Conservation (phyloP, 2,113 vertebrate species). For the Bufo gargarizans region DNA sequence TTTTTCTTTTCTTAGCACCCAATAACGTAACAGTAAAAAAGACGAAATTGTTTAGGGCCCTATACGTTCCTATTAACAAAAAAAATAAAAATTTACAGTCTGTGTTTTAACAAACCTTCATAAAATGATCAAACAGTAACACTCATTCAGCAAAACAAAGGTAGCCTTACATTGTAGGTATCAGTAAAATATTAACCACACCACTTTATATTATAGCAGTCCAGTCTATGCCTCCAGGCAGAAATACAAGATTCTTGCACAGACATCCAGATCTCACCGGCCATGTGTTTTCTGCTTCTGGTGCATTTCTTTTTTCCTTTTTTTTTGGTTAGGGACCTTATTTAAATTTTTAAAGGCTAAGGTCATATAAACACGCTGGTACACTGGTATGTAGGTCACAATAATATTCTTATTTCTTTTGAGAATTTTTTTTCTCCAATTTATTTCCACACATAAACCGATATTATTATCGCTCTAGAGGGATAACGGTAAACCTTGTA, state of each 20-base stretch:
- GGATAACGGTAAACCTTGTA: background rate
- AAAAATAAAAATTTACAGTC: conserved; percentile 26
- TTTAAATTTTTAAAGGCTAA: conserved; percentile 48
- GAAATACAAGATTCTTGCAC: conserved; percentile 41
- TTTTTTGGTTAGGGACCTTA: conserved; percentile 37
- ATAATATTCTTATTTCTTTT: conserved; percentile 25
- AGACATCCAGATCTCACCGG: conserved; percentile 49
- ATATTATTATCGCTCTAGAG: background rate
- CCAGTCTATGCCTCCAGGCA: conserved; percentile 30
- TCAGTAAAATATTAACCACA: conserved; percentile 52
- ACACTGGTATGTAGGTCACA: conserved; percentile 31
- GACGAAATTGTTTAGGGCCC: background rate
- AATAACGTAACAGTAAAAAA: background rate
- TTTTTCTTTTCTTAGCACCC: conserved; percentile 59
- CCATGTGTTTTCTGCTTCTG: conserved; percentile 51
- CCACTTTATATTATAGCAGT: conserved; percentile 40
- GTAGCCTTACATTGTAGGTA: conserved; percentile 22
- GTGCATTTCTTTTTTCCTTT: background rate
- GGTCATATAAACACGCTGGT: conserved; percentile 48
- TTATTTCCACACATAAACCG: background rate
- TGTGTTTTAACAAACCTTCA: conserved; percentile 30
- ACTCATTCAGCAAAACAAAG: conserved; percentile 15
- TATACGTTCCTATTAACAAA: conserved; percentile 20
- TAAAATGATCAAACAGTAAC: conserved; percentile 34
- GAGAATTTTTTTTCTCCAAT: background rate